These are phyloP conservation scores for Diabrotica undecimpunctata DNA, from an alignment of 1,140 invertebrate species.

Conservation along the genomic window DNA sequence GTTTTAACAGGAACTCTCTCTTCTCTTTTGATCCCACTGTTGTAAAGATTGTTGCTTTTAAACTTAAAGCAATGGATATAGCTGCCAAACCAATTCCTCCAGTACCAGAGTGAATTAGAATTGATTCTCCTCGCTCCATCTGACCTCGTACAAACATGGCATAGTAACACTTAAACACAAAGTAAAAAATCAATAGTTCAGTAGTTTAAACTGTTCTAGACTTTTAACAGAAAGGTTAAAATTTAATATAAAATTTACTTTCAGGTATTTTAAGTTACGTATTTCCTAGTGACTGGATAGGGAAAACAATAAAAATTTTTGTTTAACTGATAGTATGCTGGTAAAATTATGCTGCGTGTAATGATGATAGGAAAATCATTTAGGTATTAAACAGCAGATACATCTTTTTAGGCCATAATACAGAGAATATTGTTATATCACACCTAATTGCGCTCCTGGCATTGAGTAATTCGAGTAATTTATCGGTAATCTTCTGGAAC, in stretches of 20 bases:
- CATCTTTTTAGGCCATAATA: too few species aligned
- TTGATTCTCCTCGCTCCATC: slow-evolving; percentile 22
- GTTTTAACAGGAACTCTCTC: slow-evolving; percentile 65
- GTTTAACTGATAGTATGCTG: too few species aligned
- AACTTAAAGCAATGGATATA: slow-evolving; percentile 70
- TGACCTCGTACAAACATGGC: slow-evolving; percentile 10
- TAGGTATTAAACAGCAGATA: too few species aligned
- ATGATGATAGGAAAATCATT: too few species aligned
- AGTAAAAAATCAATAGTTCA: not conserved
- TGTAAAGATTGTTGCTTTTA: slow-evolving; percentile 68
- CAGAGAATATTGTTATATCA: too few species aligned
- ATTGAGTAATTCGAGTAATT: too few species aligned
- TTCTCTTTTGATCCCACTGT: slow-evolving; percentile 74
- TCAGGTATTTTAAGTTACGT: too few species aligned
- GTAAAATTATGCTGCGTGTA: too few species aligned
- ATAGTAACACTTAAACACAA: slow-evolving; percentile 10
- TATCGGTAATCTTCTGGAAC: too few species aligned
- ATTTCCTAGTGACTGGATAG: too few species aligned
- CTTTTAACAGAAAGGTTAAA: not conserved
- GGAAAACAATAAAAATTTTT: too few species aligned
- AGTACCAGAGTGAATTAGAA: slow-evolving; percentile 75
- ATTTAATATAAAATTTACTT: not conserved
- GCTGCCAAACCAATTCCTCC: slow-evolving; percentile 85
- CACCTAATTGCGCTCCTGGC: too few species aligned
- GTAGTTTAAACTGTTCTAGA: not conserved